Evolutionary conservation across 2,888 invertebrate genomes (phyloP).

Genomic region (Empis stercorea): DNA sequence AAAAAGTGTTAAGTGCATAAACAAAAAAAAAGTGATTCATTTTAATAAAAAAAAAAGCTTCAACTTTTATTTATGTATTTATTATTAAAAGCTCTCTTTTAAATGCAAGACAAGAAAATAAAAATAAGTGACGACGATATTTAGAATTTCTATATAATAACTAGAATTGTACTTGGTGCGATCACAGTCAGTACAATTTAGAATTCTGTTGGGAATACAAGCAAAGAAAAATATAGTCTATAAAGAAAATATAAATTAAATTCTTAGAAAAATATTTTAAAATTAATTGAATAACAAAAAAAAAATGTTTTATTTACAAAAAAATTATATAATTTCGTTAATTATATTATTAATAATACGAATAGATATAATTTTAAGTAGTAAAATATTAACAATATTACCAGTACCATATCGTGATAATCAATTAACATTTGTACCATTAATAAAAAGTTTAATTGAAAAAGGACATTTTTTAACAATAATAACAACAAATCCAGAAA

Average conservation of each 20-base stretch:
- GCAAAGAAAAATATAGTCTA: too few relatives aligned
- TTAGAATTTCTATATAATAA: not conserved
- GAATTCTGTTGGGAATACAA: not conserved
- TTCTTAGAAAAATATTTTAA: too few relatives aligned
- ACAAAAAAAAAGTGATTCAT: too few relatives aligned
- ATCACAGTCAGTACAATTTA: not conserved
- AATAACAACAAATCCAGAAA: constrained; percentile 37
- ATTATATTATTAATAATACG: not conserved
- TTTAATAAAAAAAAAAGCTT: too few relatives aligned
- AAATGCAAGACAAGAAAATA: too few relatives aligned
- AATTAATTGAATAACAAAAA: not conserved
- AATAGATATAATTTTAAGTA: constrained; percentile 12
- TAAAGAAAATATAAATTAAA: not conserved
- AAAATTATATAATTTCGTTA: not conserved
- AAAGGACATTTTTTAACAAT: constrained; percentile 38
- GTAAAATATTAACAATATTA: constrained; percentile 35
- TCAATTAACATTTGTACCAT: constrained; percentile 34
- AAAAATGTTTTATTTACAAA: not conserved
- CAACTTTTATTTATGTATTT: too few relatives aligned
- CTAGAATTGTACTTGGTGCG: not conserved
- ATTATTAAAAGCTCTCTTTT: too few relatives aligned
- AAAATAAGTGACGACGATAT: too few relatives aligned
- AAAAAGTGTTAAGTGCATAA: too few relatives aligned
- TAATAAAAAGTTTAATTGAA: constrained; percentile 34
- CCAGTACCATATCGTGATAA: constrained; percentile 38